These are phyloP conservation scores for Tridacna crocea DNA, from an alignment of 2,888 invertebrate species.

Conservation along the genomic window DNA sequence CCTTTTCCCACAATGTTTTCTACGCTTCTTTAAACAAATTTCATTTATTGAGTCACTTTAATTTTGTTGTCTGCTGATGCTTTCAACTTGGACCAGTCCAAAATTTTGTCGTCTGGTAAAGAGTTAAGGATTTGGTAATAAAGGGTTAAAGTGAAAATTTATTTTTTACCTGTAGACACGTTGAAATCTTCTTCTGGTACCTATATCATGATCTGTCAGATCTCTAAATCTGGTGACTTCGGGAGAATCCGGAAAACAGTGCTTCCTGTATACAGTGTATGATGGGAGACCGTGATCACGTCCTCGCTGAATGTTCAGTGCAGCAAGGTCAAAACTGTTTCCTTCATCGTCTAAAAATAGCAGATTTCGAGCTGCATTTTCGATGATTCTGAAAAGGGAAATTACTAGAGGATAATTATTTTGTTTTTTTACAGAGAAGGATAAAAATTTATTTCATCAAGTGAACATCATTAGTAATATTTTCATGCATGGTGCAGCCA, in stretches of 20 bases:
- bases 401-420: background rate
- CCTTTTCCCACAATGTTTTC: too few relatives aligned
- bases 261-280: slow-evolving; percentile 22
- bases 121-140: too few relatives aligned
- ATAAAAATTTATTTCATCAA: too few relatives aligned
- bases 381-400: slow-evolving; percentile 27
- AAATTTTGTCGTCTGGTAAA: too few relatives aligned
- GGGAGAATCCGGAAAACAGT: background rate
- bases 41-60: too few relatives aligned
- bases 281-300: slow-evolving; percentile 40
- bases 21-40: too few relatives aligned
- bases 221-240: background rate
- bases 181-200: background rate
- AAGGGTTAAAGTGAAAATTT: too few relatives aligned
- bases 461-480: too few relatives aligned
- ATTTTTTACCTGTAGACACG: background rate
- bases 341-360: slow-evolving; percentile 17
- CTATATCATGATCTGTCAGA: background rate
- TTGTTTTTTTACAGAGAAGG: too few relatives aligned
- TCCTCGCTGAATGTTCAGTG: slow-evolving; percentile 45
- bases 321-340: slow-evolving; percentile 32
- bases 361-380: slow-evolving; percentile 26
- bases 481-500: too few relatives aligned
- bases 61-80: too few relatives aligned
- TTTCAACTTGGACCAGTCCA: too few relatives aligned